Evolutionary conservation across 1,140 invertebrate genomes (phyloP), one percentile per base, ranked within the genome.

Genomic region (Trigoniulus corallinus): DNA sequence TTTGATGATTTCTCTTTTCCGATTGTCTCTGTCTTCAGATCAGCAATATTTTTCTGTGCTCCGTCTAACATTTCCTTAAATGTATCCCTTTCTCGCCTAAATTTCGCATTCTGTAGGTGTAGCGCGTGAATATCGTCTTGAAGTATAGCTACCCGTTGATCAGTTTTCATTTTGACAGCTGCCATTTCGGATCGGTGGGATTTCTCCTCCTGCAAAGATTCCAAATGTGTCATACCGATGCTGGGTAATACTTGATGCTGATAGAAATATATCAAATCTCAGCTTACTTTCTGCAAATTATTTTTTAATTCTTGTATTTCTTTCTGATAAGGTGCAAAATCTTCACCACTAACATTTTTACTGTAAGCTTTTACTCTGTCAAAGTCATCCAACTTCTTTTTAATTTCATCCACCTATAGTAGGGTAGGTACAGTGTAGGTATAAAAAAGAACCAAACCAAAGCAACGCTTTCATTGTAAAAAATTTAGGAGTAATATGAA

Each of bases 21-120:
- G 18, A 56, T 50, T 2, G 54, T 45, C 46, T 61, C 53, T 34
- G 29, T 55, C 57, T 84, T 88, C 1, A 85, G 67, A 54, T 87
- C 82, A 0, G 76, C 73, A 50, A 88, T 83, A 18, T 77, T 84
- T 67, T 80, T 84, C 61, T 85, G 85, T 0, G 85, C 83, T 18
- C 78, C 77, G 59, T 91, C 85, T 25, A 91, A 60, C 80, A 94
- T 88, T 61, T 92, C 85, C 56, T 88, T 86, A 58, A 88, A 91
- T 25, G 82, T 83, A 61, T 94, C 87, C 39, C 86, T 74, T 67
- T 95, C 89, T 51, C 82, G 72, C 61, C 88, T 86, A 60, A 94
- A 87, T 58, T 83, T 75, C 63, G 67, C 68, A 53, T 80, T 72
- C 67, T 88, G 81, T 51, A 76, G 76, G 64, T 93, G 84, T 56